Evolutionary conservation across 2,888 invertebrate genomes (phyloP).

Genomic region (Cephus runcator): DNA sequence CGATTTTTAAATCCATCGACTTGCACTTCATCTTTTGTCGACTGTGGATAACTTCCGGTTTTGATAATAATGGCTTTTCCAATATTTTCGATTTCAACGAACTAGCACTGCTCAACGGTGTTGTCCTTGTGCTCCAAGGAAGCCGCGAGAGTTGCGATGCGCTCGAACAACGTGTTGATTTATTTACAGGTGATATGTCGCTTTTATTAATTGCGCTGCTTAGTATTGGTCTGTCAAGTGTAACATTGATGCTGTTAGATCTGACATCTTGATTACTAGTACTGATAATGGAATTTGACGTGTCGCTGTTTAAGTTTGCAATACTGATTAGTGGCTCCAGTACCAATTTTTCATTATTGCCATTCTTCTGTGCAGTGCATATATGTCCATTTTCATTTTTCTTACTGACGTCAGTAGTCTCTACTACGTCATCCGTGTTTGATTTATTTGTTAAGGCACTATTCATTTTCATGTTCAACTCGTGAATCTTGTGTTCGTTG

Average conservation of each 20-base stretch:
- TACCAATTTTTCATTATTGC: background rate
- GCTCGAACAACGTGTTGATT: slow-evolving; percentile 22
- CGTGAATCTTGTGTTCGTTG: background rate
- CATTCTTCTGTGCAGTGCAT: background rate
- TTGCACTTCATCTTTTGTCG: background rate
- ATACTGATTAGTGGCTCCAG: slow-evolving; percentile 1
- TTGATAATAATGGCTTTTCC: background rate
- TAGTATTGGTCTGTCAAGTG: slow-evolving; percentile 3
- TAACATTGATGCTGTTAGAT: slow-evolving; percentile 9
- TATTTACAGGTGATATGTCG: slow-evolving; percentile 4
- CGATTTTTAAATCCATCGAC: background rate
- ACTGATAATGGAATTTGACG: slow-evolving; percentile 27
- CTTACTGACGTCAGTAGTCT: background rate
- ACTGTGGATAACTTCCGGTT: background rate
- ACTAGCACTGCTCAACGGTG: background rate
- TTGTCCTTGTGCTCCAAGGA: background rate
- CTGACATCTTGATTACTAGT: slow-evolving; percentile 22
- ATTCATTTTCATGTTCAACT: background rate
- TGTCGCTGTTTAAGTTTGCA: slow-evolving; percentile 18
- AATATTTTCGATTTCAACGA: background rate
- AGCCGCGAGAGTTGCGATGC: slow-evolving; percentile 19
- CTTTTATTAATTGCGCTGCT: slow-evolving; percentile 1
- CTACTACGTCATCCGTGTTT: background rate
- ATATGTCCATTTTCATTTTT: background rate
- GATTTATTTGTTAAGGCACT: background rate